Evolutionary conservation across 2,888 invertebrate species (phyloP).

Genomic region (Eupithecia insigniata): DNA sequence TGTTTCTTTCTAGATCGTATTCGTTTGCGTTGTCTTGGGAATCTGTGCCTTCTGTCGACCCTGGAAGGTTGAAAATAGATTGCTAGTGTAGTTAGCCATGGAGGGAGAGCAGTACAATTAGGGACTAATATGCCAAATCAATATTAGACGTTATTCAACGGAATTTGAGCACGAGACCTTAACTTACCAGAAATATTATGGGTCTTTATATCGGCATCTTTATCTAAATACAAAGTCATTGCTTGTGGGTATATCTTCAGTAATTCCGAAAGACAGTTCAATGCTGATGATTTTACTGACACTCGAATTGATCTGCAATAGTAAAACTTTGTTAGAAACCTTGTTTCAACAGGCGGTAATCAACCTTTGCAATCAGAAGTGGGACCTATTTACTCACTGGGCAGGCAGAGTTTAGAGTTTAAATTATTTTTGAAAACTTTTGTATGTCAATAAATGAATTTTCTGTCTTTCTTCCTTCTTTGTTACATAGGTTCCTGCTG

Average conservation of each 20-base stretch:
- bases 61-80: conserved; percentile 49
- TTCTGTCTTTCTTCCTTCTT: too few relatives aligned
- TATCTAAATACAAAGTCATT: conserved; percentile 87
- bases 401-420: too few relatives aligned
- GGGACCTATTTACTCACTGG: too few relatives aligned
- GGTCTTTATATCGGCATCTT: conserved; percentile 76
- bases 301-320: conserved; percentile 87
- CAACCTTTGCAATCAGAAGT: too few relatives aligned
- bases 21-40: conserved; percentile 78
- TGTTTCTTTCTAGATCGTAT: conserved; percentile 77
- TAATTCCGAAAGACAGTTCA: conserved; percentile 91
- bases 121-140: background rate
- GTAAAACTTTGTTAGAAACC: background rate
- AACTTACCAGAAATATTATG: conserved; percentile 74
- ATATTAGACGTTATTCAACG: background rate
- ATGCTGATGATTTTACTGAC: conserved; percentile 94
- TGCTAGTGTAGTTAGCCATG: background rate
- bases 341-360: too few relatives aligned
- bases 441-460: too few relatives aligned
- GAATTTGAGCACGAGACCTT: background rate
- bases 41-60: conserved; percentile 74
- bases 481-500: too few relatives aligned
- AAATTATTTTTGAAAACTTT: too few relatives aligned
- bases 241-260: conserved; percentile 89
- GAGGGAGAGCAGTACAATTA: background rate